Conservation (phyloP, 2,888 invertebrate genomes). For the Sphecodes monilicornis region DNA sequence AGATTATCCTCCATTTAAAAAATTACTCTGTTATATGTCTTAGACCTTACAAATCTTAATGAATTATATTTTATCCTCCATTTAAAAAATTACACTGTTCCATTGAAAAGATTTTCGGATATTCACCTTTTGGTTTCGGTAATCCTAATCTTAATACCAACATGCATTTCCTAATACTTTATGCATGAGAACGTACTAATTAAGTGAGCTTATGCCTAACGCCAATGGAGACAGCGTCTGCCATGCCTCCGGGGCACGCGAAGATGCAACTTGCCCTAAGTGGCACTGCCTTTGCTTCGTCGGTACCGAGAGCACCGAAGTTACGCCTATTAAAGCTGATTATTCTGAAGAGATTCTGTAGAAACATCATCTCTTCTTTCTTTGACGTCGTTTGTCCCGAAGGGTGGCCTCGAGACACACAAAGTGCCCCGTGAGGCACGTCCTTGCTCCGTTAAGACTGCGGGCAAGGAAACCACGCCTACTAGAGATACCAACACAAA, state of each 20-base stretch:
- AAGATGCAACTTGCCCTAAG: not conserved
- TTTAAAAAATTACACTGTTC: too few species aligned
- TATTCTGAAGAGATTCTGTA: not conserved
- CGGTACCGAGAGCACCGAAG: not conserved
- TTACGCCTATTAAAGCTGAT: not conserved
- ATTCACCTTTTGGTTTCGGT: too few species aligned
- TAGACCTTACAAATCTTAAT: too few species aligned
- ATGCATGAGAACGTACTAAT: not conserved
- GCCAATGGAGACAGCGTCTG: not conserved
- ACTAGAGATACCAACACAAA: too few species aligned
- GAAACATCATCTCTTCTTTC: not conserved
- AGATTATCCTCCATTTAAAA: too few species aligned
- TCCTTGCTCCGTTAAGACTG: not conserved
- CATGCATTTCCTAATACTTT: not conserved
- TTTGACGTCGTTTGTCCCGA: not conserved
- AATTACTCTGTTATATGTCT: too few species aligned
- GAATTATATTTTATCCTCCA: too few species aligned
- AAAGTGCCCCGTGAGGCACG: not conserved
- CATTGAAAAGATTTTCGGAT: too few species aligned
- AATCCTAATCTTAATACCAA: too few species aligned
- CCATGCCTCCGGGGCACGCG: not conserved
- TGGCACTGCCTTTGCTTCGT: not conserved
- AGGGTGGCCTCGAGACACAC: not conserved
- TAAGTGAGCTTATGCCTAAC: not conserved
- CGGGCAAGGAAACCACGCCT: not conserved